These are phyloP conservation scores for Scaptomyza parva DNA, from an alignment of 2,888 invertebrate genomes.

Conservation along the genomic window DNA sequence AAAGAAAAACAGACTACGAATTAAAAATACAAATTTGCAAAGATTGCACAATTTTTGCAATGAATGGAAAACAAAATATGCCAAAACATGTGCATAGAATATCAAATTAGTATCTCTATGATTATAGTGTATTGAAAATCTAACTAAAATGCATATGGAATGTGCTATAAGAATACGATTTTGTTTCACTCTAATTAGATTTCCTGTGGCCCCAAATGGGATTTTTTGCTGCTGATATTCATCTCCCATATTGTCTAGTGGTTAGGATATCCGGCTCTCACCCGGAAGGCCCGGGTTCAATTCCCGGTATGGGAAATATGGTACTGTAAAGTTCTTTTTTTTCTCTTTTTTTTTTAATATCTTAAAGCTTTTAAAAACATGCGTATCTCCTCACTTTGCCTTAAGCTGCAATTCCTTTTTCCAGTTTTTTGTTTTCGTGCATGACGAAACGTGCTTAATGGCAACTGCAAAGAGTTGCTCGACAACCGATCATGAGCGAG, in stretches of 20 bases:
- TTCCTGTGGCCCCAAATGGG: not conserved
- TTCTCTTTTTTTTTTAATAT: not conserved
- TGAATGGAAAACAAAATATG: slow-evolving; percentile 9
- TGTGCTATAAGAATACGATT: too few relatives aligned
- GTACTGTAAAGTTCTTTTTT: not conserved
- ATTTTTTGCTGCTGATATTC: accelerated
- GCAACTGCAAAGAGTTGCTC: slow-evolving; percentile 6
- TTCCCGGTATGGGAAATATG: slow-evolving; percentile 93
- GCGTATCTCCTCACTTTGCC: not conserved
- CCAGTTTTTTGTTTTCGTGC: slow-evolving; percentile 11
- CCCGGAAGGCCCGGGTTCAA: slow-evolving; percentile 91
- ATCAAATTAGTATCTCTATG: not conserved
- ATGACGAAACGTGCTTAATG: slow-evolving; percentile 23
- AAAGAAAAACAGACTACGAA: slow-evolving; percentile 36
- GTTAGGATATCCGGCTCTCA: slow-evolving; percentile 85
- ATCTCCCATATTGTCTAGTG: slow-evolving; percentile 85
- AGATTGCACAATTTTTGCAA: slow-evolving; percentile 29
- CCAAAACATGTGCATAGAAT: not conserved
- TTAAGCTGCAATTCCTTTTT: slow-evolving; percentile 1
- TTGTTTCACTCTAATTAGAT: not conserved
- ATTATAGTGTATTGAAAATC: not conserved
- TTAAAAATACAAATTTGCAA: slow-evolving; percentile 37
- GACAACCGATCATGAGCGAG: slow-evolving; percentile 25
- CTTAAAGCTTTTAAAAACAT: not conserved
- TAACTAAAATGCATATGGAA: too few relatives aligned